Base-by-base conservation (phyloP, 2,797 vertebrate species). In the Telmatherina bonti region DNA sequence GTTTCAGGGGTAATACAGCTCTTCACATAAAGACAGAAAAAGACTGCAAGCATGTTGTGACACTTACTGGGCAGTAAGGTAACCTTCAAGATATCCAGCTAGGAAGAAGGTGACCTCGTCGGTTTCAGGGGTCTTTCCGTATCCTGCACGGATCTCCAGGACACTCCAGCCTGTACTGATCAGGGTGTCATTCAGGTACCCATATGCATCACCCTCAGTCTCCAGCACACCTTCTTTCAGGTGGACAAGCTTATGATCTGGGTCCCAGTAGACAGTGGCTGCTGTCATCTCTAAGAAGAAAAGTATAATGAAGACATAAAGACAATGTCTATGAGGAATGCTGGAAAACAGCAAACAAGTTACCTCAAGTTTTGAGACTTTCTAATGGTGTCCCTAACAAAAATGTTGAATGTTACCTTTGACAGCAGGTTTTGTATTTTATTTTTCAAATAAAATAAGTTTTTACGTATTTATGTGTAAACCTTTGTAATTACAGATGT, bases 51-150 rank as follows among this genome's bases (percentile, higher is more conserved):
- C 4, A 52, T 31, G 24, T 43, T 49, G 12, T 22, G 30, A 66
- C 7, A 84, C 96, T 95, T 92, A 98, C 96, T 86, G 91, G 31
- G 95, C 96, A 0, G 96, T 96, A 62, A 98, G 96, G 84, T 95
- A 97, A 0, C 97, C 97, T 83, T 98, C 96, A 16, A 98, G 90
- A 86, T 94, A 96, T 33, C 97, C 97, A 0, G 96, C 96, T 54
- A 94, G 85, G 84, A 95, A 97, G 93, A 96, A 96, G 65, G 93
- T 92, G 71, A 95, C 15, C 33, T 96, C 93, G 60, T 97, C 95
- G 1, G 83, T 79, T 85, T 95, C 79, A 0, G 75, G 76, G 3
- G 91, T 93, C 0, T 78, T 0, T 43, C 97, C 96, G 1, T 97
- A 96, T 0, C 97, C 97, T 0, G 96, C 95, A 26, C 88, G 94